These are phyloP conservation scores for Martes martes DNA, from an alignment of 2,113 vertebrate genomes.

Conservation along the genomic window DNA sequence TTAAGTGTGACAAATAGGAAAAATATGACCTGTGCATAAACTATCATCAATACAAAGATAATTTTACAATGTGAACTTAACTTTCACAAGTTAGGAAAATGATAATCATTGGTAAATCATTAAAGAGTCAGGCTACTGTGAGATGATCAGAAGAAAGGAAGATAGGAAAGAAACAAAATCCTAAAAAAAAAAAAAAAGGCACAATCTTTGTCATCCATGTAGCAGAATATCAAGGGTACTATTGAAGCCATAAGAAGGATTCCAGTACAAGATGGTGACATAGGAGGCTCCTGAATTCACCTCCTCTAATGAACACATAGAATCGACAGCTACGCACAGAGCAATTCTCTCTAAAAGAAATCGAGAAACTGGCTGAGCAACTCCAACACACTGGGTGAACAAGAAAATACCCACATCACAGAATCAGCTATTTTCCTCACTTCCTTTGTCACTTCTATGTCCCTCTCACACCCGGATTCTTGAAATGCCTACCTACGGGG, in stretches of 20 bases:
- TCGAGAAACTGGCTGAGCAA: not conserved
- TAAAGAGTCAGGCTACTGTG: not conserved
- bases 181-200: not conserved
- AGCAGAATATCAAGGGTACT: constrained; percentile 26
- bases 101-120: constrained; percentile 18
- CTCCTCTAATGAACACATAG: not conserved
- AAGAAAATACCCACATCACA: not conserved
- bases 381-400: not conserved
- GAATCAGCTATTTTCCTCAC: constrained; percentile 15
- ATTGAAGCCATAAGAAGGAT: not conserved
- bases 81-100: not conserved
- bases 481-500: not conserved
- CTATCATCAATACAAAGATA: not conserved
- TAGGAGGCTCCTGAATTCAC: not conserved
- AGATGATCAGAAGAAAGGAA: not conserved
- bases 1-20: constrained; percentile 19
- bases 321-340: not conserved
- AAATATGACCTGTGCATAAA: not conserved
- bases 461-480: not conserved
- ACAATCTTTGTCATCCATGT: not conserved
- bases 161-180: constrained; percentile 14
- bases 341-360: not conserved
- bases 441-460: not conserved
- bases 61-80: constrained; percentile 27
- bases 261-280: not conserved